phyloP scores from a whole-genome alignment of 2,797 vertebrate species.

The Lacerta bilineata region DNA sequence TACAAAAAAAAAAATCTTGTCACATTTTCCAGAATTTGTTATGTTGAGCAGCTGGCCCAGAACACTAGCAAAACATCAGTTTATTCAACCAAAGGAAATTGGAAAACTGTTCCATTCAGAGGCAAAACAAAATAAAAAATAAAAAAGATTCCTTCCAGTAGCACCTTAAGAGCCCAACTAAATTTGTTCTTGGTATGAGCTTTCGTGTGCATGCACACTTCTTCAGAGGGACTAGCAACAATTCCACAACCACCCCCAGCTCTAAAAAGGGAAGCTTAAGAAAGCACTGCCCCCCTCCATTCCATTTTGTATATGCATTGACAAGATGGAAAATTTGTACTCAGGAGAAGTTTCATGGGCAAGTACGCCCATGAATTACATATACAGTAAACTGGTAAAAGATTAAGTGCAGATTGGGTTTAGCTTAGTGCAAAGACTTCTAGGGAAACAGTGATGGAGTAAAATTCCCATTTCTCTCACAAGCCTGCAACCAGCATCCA shows the following conservation, averaged over 20 bases:
- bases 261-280: not conserved
- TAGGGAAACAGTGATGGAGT: not conserved
- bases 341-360: not conserved
- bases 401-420: not conserved
- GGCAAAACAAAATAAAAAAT: too few relatives aligned
- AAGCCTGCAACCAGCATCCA: not conserved
- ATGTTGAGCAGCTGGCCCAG: not conserved
- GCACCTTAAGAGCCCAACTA: too few relatives aligned
- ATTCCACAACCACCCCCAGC: not conserved
- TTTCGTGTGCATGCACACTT: too few relatives aligned
- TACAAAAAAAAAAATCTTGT: not conserved
- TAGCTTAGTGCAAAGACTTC: not conserved
- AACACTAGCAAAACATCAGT: not conserved
- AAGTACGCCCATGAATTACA: not conserved
- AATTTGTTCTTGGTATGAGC: too few relatives aligned
- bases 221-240: slow-evolving; percentile 4
- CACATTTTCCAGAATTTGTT: not conserved
- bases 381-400: not conserved
- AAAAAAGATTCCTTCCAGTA: too few relatives aligned
- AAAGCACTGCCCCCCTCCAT: not conserved
- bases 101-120: not conserved
- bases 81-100: not conserved
- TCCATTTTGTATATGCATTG: not conserved
- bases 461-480: not conserved
- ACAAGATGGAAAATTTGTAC: not conserved